Evolutionary conservation across 2,113 vertebrate species (phyloP).

Genomic region (Prionailurus bengalensis): DNA sequence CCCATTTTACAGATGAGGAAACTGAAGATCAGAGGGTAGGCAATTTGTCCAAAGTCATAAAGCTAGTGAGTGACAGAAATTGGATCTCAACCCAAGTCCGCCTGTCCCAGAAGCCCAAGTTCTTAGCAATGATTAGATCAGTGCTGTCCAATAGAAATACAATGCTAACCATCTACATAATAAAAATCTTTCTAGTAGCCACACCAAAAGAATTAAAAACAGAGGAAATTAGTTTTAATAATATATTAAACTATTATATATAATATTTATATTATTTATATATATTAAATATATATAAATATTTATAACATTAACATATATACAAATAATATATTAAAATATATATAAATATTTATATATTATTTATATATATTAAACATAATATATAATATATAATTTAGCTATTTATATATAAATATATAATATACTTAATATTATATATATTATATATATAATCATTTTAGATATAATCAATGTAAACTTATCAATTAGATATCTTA

Average conservation of each 20-base stretch:
- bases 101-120: neutral
- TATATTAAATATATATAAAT: neutral
- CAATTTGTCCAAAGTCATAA: neutral
- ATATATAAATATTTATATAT: neutral
- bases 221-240: neutral
- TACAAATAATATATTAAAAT: neutral
- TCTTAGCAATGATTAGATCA: neutral
- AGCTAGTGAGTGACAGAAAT: neutral
- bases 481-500: neutral
- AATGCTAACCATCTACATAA: neutral
- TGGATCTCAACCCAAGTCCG: neutral
- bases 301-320: neutral
- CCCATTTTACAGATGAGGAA: neutral
- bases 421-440: neutral
- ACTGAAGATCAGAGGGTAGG: neutral
- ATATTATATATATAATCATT: neutral
- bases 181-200: neutral
- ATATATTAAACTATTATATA: constrained; percentile 1
- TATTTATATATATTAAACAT: neutral
- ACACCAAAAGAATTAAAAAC: neutral
- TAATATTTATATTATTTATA: neutral
- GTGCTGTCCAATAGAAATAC: neutral
- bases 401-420: neutral
- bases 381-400: neutral
- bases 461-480: neutral